Base-by-base conservation (phyloP, 1,140 invertebrate genomes). In the Zophobas morio region DNA sequence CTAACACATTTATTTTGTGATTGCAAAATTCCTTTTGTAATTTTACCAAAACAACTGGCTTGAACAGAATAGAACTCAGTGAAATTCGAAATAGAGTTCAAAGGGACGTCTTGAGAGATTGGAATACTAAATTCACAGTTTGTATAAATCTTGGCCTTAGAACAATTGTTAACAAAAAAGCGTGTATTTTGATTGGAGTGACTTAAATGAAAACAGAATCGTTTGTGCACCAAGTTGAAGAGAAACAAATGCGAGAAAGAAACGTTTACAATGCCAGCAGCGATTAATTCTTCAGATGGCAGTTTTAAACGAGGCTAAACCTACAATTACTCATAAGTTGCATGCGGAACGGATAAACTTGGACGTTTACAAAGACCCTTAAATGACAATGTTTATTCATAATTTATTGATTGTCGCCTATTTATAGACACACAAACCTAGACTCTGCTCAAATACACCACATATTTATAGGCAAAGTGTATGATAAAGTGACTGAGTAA, bases 381-480 rank as follows among this genome's bases (percentile, higher is more conserved):
- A 66, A 6, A 42, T 42, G 39, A 66, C 39, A 66, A 40, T 32
- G 33, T 66, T 42, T 66, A 42, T 66, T 66, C 60, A 32, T 66
- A 66, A 66, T 66, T 42, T 66, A 66, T 66, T 40, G 60, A 66
- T 66, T 47, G 39, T 46, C 39, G 33, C 39, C n/a, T 66, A 66
- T 66, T 66, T 66, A 46, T 66, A 66, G 60, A 66, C 34, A 3
- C 36, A 63, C 57, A 63, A 63, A 63, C 37, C 60, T 66, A 66
- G 60, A 8, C 39, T 66, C 60, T 66, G 60, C 60, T 66, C 60
- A 66, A 46, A 66, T 66, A 66, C 60, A 36, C 49, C 60, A 66
- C 60, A 66, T 66, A 66, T 66, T 66, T 66, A 66, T 66, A 66
- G 60, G 39, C 39, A 66, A 66, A 66, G 60, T 66, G 60, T 66